Evolutionary conservation across 2,888 invertebrate genomes (phyloP).

Genomic region (Cataglyphis livida): DNA sequence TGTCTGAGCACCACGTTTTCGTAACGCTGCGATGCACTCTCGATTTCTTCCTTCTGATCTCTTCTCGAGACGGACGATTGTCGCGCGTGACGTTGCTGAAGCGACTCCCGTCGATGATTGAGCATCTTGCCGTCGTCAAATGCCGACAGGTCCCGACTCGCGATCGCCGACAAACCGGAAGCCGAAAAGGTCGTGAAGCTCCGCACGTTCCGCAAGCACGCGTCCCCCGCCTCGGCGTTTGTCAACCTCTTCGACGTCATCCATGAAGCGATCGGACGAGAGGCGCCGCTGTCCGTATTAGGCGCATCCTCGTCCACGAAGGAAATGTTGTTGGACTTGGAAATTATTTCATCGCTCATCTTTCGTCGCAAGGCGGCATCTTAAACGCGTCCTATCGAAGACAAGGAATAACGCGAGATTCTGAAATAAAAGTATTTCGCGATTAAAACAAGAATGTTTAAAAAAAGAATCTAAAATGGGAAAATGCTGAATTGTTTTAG

Average conservation of each 20-base stretch:
- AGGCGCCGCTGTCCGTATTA: slow-evolving; percentile 44
- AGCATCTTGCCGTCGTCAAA: slow-evolving; percentile 43
- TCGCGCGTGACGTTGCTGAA: slow-evolving; percentile 47
- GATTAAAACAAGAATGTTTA: background rate
- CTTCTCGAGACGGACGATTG: slow-evolving; percentile 54
- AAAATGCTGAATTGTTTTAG: background rate
- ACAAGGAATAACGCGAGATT: slow-evolving; percentile 1
- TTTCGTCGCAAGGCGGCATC: slow-evolving; percentile 34
- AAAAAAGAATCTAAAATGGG: background rate
- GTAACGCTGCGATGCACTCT: slow-evolving; percentile 73
- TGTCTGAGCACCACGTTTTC: slow-evolving; percentile 75
- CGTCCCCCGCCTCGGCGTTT: slow-evolving; percentile 42
- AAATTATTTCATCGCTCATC: slow-evolving; percentile 74
- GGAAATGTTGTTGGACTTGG: slow-evolving; percentile 72
- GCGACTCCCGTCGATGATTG: slow-evolving; percentile 51
- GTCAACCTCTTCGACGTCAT: slow-evolving; percentile 53
- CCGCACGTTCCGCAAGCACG: slow-evolving; percentile 50
- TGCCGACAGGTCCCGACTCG: background rate
- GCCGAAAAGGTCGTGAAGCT: slow-evolving; percentile 60
- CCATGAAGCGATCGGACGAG: slow-evolving; percentile 51
- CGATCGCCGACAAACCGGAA: slow-evolving; percentile 11
- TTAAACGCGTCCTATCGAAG: slow-evolving; percentile 51
- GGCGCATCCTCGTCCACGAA: slow-evolving; percentile 76
- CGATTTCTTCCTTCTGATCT: slow-evolving; percentile 50
- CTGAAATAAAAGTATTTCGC: slow-evolving; percentile 39